Evolutionary conservation across 2,113 vertebrate genomes (phyloP), one percentile per base, ranked within the genome.

Genomic region (Kobus ellipsiprymnus): DNA sequence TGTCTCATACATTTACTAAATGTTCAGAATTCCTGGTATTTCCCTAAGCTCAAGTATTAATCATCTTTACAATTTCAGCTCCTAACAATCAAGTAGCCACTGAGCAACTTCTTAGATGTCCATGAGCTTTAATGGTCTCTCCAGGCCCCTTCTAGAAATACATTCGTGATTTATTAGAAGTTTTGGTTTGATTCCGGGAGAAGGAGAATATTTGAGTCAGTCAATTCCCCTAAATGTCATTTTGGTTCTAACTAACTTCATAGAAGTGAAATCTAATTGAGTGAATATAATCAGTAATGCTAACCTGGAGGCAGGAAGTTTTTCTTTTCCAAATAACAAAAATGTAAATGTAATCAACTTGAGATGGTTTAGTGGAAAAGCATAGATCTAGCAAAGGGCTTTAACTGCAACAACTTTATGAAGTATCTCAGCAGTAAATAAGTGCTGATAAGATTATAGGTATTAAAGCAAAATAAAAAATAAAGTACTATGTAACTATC

Each of bases 341-440:
- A 57, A 87, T 57, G 15, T 87, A 97, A 96, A 64, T 88, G 55
- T n/a, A 92, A 96, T 94, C 87, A 96, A 92, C 52, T 77, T 88
- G 30, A 91, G 23, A 92, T 40, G 40, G 50, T 82, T 80, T 82
- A 82, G 55, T 25, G 48, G 62, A 92, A 89, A 94, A 91, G 23
- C 81, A 84, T 0, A 92, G 48, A 50, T 55, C 59, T 74, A 96
- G 59, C 33, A 87, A 64, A 93, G 89, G 23, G 30, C 80, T 88
- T 94, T 96, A 85, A 81, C 87, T 85, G 93, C 8, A 36, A 46
- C 44, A 83, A 29, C 4, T 57, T 52, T 59, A 64, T 89, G 77
- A 95, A 62, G 16, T 21, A 89, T 81, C 57, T 87, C 29, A 62
- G 78, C 21, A 77, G 29, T 48, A 74, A 96, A 1, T 7, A 95